Evolutionary conservation across 2,113 vertebrate species (phyloP).

Genomic region (Bujurquina vittata): DNA sequence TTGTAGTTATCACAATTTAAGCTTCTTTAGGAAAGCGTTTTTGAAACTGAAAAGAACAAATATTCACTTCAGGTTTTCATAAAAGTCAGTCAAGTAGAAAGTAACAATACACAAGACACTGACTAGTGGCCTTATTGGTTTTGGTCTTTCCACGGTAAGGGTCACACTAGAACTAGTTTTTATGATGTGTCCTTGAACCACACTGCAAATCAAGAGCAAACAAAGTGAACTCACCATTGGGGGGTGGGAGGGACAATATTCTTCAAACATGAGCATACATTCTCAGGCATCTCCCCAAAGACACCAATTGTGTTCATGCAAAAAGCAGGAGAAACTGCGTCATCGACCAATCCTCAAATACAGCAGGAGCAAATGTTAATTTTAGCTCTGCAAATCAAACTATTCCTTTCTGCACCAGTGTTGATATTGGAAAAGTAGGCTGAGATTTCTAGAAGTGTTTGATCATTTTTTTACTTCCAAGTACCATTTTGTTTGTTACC

Average conservation of each 20-base stretch:
- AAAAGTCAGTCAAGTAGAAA: neutral
- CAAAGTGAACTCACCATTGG: neutral
- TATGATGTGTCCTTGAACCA: too few species aligned
- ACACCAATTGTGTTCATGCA: neutral
- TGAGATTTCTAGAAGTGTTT: neutral
- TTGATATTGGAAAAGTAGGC: neutral
- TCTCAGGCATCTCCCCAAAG: neutral
- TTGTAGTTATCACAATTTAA: neutral
- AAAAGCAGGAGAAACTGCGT: neutral
- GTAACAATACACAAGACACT: neutral
- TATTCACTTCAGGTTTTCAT: neutral
- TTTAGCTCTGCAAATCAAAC: neutral
- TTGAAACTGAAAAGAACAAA: neutral
- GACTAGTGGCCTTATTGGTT: neutral
- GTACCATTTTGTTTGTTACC: neutral
- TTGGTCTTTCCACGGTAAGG: neutral
- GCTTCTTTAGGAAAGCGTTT: neutral
- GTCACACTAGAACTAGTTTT: neutral
- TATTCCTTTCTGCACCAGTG: neutral
- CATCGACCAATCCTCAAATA: neutral
- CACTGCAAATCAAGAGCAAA: too few species aligned
- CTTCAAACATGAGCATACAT: neutral
- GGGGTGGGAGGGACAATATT: neutral
- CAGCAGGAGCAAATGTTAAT: neutral
- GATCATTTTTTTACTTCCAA: neutral